Base-by-base conservation (phyloP, 1,140 invertebrate genomes). In the Drosophila mayri region DNA sequence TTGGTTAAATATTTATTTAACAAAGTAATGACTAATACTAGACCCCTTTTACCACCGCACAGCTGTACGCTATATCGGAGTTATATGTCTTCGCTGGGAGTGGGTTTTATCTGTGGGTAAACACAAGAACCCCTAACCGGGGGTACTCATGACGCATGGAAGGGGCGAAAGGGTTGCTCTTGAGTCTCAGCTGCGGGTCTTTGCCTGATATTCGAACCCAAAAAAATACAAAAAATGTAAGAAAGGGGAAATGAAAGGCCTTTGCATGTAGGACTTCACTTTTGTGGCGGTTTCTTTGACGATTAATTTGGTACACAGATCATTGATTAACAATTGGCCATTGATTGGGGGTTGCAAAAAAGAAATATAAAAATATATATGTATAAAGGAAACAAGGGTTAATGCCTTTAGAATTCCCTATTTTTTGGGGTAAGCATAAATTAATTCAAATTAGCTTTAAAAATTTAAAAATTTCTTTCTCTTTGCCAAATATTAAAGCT, bases 251-350 rank as follows among this genome's bases (percentile, higher is more conserved):
- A 65, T 41, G 28, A 22, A 37, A 43, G 62, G 28, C 59, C 60
- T 40, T 50, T 40, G 65, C 35, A 64, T 84, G 62, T 72, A 61
- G 72, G 66, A 61, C 81, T 84, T 84, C 76, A 37, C 71, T 64
- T 38, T 32, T 50, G 43, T 60, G 57, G 70, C 62, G 81, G 71
- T 80, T 80, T 68, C 50, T 79, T 61, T 79, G 63, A 74, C 79
- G 79, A 82, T 82, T 82, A 82, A 78, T 83, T 81, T 81, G 37
- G 68, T 54, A 22, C 49, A 68, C 80, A 73, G 81, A 76, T 85
- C 81, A 84, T 84, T 84, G 81, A 75, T 80, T 83, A 85, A 81
- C 73, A 85, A 84, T 85, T 85, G 81, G 57, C 61, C 70, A 77
- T 81, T 84, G 81, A 84, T 84, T 84, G 30, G 44, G 67, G 55